Evolutionary conservation across 2,888 invertebrate species (phyloP).

Genomic region (Macaria liturata): DNA sequence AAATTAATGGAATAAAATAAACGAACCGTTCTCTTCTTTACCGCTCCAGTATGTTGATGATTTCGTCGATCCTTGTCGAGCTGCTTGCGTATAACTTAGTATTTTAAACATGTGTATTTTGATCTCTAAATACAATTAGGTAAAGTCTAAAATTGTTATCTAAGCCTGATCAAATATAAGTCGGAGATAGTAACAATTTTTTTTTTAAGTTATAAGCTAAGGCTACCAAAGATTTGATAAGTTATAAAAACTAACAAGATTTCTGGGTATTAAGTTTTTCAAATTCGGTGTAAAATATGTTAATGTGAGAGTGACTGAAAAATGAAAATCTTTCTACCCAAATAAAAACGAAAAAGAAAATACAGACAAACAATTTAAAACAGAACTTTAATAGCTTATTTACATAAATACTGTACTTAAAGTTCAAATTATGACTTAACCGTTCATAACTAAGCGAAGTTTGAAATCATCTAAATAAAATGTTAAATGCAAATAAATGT

Average conservation of each 20-base stretch:
- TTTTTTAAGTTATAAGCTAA: no score
- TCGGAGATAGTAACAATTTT: no score
- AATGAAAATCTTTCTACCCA: no score
- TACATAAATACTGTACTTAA: constrained; percentile 54
- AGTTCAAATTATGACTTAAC: constrained; percentile 33
- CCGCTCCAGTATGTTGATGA: constrained; percentile 77
- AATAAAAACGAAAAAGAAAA: constrained; percentile 23
- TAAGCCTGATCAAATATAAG: no score
- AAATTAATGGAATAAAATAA: constrained; percentile 4
- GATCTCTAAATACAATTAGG: constrained; percentile 1
- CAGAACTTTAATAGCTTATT: constrained; percentile 71
- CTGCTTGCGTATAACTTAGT: constrained; percentile 79
- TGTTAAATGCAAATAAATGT: constrained; percentile 70
- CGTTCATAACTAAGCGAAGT: constrained; percentile 40
- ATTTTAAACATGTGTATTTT: constrained; percentile 50
- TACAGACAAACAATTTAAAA: constrained; percentile 52
- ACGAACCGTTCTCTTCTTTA: constrained; percentile 80
- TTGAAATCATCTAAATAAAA: constrained; percentile 43
- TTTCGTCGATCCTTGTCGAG: constrained; percentile 77
- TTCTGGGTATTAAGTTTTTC: no score
- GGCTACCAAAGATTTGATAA: no score
- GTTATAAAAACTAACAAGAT: no score
- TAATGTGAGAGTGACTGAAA: no score
- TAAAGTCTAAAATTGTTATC: no score
- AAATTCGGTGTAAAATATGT: no score